These are phyloP conservation scores for Trachelus troglodyta DNA, from an alignment of 2,888 invertebrate genomes.

Conservation along the genomic window DNA sequence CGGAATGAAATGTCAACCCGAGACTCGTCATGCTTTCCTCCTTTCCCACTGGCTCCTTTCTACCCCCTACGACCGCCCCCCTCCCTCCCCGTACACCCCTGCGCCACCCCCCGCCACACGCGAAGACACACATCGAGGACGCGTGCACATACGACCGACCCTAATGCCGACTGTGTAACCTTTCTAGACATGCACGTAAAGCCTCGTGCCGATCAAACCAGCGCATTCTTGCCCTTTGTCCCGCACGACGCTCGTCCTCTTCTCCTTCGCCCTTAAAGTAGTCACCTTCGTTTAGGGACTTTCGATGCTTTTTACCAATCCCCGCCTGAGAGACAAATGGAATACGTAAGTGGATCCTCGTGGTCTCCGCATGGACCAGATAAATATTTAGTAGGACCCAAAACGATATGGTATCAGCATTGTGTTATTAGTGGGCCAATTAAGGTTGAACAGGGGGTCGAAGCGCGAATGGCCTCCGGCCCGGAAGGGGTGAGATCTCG, in stretches of 20 bases:
- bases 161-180: not conserved
- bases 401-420: not conserved
- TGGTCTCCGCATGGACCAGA: not conserved
- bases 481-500: slow-evolving; percentile 9
- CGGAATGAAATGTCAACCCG: slow-evolving; percentile 65
- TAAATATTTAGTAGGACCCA: not conserved
- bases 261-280: not conserved
- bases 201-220: slow-evolving; percentile 16
- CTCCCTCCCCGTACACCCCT: slow-evolving; percentile 8
- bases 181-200: not conserved
- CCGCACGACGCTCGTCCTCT: not conserved
- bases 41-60: slow-evolving; percentile 42
- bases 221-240: not conserved
- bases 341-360: not conserved
- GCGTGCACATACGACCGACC: slow-evolving; percentile 6
- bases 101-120: slow-evolving; percentile 7
- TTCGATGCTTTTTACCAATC: not conserved
- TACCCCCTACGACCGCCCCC: slow-evolving; percentile 24
- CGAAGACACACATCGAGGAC: not conserved
- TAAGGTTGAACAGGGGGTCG: not conserved
- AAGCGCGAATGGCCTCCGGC: not conserved
- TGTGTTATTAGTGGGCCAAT: not conserved
- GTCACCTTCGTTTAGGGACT: not conserved
- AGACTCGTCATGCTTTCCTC: slow-evolving; percentile 63
- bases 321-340: not conserved